phyloP scores from a whole-genome alignment of 1,140 invertebrate species.

The Dufourea novaeangliae region DNA sequence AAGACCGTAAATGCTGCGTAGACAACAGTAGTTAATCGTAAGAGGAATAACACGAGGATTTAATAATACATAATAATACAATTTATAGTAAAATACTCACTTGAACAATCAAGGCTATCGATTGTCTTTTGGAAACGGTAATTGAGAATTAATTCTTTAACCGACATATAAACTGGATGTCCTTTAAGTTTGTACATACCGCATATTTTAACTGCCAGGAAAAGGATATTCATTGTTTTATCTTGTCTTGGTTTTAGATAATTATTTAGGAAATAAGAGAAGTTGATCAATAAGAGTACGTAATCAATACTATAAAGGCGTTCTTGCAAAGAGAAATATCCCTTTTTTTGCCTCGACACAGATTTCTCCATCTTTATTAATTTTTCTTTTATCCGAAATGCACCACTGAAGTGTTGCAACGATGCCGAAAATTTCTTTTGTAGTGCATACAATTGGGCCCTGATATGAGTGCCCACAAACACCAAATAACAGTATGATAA shows the following conservation, averaged over 20 bases:
- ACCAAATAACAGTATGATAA: slow-evolving; percentile 71
- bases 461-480: slow-evolving; percentile 68
- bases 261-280: slow-evolving; percentile 60
- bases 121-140: slow-evolving; percentile 39
- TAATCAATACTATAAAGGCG: slow-evolving; percentile 64
- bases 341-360: background rate
- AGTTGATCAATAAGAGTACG: slow-evolving; percentile 69
- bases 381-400: slow-evolving; percentile 66
- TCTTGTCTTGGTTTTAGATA: slow-evolving; percentile 22
- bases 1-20: slow-evolving; percentile 63
- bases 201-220: slow-evolving; percentile 60
- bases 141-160: slow-evolving; percentile 50
- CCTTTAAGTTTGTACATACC: slow-evolving; percentile 59
- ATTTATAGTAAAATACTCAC: slow-evolving; percentile 38
- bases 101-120: slow-evolving; percentile 5
- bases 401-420: slow-evolving; percentile 72
- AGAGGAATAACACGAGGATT: too few species aligned
- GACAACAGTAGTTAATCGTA: slow-evolving; percentile 28
- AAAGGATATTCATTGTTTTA: slow-evolving; percentile 39
- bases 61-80: too few species aligned
- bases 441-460: slow-evolving; percentile 73
- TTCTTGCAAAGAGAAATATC: slow-evolving; percentile 41
- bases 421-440: slow-evolving; percentile 62
- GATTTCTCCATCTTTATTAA: background rate
- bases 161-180: slow-evolving; percentile 66